Percentiles rank a stretch among this genome's conserved stretches.
Conservation (phyloP, 2,888 invertebrate species). For the Cephus pygmeus region DNA sequence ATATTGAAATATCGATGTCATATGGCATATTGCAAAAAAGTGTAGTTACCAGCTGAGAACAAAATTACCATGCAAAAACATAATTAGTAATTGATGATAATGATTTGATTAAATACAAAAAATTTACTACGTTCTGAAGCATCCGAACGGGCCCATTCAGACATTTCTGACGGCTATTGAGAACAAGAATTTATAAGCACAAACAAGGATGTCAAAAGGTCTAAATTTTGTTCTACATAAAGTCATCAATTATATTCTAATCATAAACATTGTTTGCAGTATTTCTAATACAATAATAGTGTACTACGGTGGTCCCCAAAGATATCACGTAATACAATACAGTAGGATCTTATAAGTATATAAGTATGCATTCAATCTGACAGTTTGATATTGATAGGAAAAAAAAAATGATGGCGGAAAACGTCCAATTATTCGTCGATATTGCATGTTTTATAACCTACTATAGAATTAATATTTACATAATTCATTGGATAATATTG, state of each 20-base stretch:
- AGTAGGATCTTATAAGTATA: neutral
- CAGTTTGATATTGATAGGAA: neutral
- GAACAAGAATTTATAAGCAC: neutral
- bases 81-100: neutral
- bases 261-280: neutral
- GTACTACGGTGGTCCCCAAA: neutral
- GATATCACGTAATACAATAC: neutral
- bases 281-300: neutral
- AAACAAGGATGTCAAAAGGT: neutral
- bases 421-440: neutral
- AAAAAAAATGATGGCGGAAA: neutral
- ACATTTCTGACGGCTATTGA: neutral
- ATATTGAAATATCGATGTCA: neutral
- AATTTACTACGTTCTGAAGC: neutral
- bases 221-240: neutral
- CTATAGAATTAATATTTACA: neutral
- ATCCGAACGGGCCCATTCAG: neutral
- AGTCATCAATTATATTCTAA: neutral
- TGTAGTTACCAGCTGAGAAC: neutral
- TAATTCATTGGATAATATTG: neutral
- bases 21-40: neutral
- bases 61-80: slow-evolving; percentile 1
- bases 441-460: neutral
- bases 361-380: neutral
- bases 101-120: neutral